Percentiles rank a stretch among this genome's conserved stretches.
Conservation (phyloP, 2,797 vertebrate species). For the Pangasius larnaudii region DNA sequence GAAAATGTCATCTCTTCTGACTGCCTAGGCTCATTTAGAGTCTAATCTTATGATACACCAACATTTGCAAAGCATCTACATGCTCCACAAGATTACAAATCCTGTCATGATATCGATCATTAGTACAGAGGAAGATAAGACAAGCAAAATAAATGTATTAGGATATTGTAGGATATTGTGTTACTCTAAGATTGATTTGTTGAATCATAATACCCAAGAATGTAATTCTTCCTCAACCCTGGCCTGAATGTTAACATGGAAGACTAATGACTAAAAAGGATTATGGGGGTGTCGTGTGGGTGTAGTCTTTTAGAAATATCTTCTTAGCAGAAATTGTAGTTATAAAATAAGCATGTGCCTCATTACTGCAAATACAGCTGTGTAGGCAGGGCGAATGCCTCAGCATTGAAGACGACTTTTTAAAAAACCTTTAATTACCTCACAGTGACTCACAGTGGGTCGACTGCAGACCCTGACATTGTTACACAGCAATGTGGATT, state of each 20-base stretch:
- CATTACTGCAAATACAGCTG: conserved; percentile 65
- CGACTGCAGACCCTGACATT: conserved; percentile 54
- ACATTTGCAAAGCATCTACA: neutral
- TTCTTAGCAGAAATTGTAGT: conserved; percentile 55
- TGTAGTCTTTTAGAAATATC: conserved; percentile 59
- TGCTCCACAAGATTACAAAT: neutral
- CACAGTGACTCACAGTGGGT: conserved; percentile 73
- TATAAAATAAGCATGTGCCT: conserved; percentile 64
- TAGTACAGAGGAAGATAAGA: neutral
- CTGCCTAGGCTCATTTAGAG: neutral
- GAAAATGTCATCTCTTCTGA: conserved; percentile 16
- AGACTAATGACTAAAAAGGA: conserved; percentile 45
- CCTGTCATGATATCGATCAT: neutral
- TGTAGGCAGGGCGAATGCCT: conserved; percentile 72
- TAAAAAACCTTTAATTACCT: conserved; percentile 76
- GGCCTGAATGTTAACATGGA: conserved; percentile 33
- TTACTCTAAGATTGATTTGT: neutral
- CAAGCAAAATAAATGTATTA: neutral
- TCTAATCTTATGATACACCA: conserved; percentile 3
- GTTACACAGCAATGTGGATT: conserved; percentile 16
- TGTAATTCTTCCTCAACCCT: neutral
- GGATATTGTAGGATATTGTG: neutral
- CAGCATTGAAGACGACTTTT: conserved; percentile 63
- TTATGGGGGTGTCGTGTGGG: conserved; percentile 40
- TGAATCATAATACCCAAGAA: neutral